Evolutionary conservation across 1,140 invertebrate genomes (phyloP).

Genomic region (Bombus balteatus): DNA sequence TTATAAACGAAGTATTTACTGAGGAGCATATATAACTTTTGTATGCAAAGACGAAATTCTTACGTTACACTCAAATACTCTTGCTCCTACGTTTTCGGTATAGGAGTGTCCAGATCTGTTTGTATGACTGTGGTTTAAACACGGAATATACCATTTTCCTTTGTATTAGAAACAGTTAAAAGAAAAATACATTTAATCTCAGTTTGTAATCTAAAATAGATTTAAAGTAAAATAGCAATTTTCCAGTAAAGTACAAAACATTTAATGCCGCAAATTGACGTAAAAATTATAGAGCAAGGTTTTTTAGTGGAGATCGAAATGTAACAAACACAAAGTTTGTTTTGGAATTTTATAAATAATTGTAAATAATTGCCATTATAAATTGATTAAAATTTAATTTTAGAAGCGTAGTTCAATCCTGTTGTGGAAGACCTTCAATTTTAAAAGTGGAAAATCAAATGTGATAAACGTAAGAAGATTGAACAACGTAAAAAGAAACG

Average conservation of each 20-base stretch:
- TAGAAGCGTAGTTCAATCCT: not conserved
- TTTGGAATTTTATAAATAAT: not conserved
- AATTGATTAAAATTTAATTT: not conserved
- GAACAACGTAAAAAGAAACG: constrained; percentile 72
- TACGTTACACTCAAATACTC: too few species aligned
- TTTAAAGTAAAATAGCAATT: not conserved
- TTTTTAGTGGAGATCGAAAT: constrained; percentile 36
- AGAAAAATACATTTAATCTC: not conserved
- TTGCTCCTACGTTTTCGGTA: too few species aligned
- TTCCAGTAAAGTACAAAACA: not conserved
- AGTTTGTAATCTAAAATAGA: not conserved
- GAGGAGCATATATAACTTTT: too few species aligned
- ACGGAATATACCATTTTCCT: not conserved
- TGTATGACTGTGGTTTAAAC: too few species aligned
- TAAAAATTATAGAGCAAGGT: constrained; percentile 7
- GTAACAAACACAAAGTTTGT: not conserved
- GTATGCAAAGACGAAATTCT: too few species aligned
- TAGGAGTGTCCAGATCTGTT: too few species aligned
- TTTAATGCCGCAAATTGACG: constrained; percentile 28
- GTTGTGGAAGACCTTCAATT: constrained; percentile 51
- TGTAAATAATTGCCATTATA: not conserved
- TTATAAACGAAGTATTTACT: too few species aligned
- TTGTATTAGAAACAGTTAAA: not conserved
- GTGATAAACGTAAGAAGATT: constrained; percentile 64
- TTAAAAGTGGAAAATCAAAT: constrained; percentile 76